Percentiles rank a stretch among this genome's conserved stretches.
Evolutionary conservation across 2,888 invertebrate genomes (phyloP).

Genomic region (Metacarcinus magister): DNA sequence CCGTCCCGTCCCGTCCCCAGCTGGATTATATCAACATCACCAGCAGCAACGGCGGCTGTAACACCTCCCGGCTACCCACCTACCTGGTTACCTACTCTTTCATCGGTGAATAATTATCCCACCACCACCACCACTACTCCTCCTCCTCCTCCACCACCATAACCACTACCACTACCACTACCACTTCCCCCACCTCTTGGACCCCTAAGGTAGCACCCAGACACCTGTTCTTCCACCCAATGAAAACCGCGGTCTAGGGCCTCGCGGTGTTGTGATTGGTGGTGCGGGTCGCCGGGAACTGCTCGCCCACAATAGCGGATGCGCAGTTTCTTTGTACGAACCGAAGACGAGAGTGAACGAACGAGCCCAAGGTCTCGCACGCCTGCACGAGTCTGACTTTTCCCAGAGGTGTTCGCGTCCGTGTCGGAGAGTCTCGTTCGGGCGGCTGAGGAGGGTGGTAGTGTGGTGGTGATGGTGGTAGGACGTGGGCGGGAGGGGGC

Average conservation of each 20-base stretch:
- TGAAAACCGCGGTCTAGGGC: conserved; percentile 34
- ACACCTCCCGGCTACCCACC: conserved; percentile 58
- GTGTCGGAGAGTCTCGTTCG: conserved; percentile 44
- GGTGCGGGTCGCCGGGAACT: conserved; percentile 50
- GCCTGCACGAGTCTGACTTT: conserved; percentile 41
- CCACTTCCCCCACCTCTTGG: background rate
- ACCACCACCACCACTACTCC: conserved; percentile 43
- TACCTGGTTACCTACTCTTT: conserved; percentile 78
- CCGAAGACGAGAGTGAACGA: conserved; percentile 77
- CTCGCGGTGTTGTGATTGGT: conserved; percentile 62
- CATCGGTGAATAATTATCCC: conserved; percentile 72
- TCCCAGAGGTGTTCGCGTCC: conserved; percentile 38
- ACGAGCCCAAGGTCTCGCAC: conserved; percentile 71
- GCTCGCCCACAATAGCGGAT: conserved; percentile 68
- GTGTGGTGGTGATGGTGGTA: background rate
- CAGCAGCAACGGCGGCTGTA: background rate
- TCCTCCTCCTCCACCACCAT: background rate
- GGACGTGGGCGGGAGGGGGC: background rate
- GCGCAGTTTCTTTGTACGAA: conserved; percentile 75
- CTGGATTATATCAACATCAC: background rate
- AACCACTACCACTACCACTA: conserved; percentile 21
- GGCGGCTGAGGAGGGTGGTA: background rate
- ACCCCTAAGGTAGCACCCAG: background rate
- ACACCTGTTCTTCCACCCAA: conserved; percentile 68
- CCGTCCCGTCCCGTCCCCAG: background rate